A percentile compares a stretch with the other conserved stretches of the same genome.
These are phyloP conservation scores for Hipposideros larvatus DNA, from an alignment of 2,797 vertebrate species.

Conservation along the genomic window DNA sequence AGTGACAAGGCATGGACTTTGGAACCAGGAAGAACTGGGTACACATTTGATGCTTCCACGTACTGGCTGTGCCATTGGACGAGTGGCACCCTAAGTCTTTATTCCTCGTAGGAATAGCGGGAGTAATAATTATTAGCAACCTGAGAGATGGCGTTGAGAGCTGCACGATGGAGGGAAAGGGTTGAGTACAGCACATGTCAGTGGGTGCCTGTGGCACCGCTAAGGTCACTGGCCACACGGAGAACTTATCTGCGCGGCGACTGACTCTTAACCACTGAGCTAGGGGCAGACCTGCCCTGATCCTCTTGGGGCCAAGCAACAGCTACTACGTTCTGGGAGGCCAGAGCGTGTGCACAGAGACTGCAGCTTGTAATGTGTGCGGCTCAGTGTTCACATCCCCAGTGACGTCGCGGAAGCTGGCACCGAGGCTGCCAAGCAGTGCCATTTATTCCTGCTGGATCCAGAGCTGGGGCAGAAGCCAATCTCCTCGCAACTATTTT, in stretches of 20 bases:
- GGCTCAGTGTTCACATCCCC: background rate
- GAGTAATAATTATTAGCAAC: accelerated
- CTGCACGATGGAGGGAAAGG: accelerated
- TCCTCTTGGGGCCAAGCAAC: no score
- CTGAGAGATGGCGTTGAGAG: background rate
- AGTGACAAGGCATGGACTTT: background rate
- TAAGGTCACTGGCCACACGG: background rate
- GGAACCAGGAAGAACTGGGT: background rate
- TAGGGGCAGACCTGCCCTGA: no score
- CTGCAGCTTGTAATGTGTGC: background rate
- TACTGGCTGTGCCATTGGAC: background rate
- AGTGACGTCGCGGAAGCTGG: constrained; percentile 10
- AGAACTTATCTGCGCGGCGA: accelerated
- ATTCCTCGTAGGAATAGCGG: background rate
- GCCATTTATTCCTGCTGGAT: constrained; percentile 64
- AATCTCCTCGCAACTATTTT: constrained; percentile 39
- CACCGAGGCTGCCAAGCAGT: background rate
- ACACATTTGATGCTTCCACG: background rate
- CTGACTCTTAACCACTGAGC: background rate
- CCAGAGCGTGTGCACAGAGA: background rate
- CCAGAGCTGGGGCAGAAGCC: constrained; percentile 60
- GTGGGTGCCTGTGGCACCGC: accelerated
- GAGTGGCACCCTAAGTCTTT: background rate
- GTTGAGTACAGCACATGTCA: accelerated
- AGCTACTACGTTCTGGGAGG: background rate